These are phyloP conservation scores for Planococcus citri DNA, from an alignment of 1,140 invertebrate species.

Conservation along the genomic window DNA sequence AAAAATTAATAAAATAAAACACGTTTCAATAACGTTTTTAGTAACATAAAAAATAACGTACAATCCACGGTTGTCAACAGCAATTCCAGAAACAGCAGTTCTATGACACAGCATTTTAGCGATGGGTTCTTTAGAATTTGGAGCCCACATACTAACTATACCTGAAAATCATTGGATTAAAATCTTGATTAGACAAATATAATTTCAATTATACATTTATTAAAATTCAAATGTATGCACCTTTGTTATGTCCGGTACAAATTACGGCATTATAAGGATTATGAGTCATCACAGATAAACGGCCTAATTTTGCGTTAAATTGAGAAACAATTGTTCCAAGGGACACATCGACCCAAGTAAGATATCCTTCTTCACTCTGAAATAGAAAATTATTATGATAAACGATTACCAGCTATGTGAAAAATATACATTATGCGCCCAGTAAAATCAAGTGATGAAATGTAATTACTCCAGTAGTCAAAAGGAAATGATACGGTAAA, in stretches of 20 bases:
- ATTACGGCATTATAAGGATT: constrained; percentile 93
- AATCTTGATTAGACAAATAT: background rate
- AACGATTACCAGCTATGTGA: too few species aligned
- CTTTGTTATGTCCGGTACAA: constrained; percentile 78
- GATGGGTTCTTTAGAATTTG: constrained; percentile 70
- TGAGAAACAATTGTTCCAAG: constrained; percentile 77
- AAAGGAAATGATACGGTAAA: constrained; percentile 92
- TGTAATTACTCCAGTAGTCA: constrained; percentile 59
- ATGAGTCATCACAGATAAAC: constrained; percentile 73
- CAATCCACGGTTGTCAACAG: constrained; percentile 73
- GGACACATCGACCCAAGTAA: constrained; percentile 89
- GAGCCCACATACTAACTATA: constrained; percentile 90
- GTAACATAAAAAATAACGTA: constrained; percentile 36
- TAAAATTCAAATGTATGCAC: constrained; percentile 34
- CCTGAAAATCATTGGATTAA: constrained; percentile 32
- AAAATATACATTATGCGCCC: constrained; percentile 11
- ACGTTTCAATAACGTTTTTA: constrained; percentile 22
- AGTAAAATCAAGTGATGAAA: constrained; percentile 14
- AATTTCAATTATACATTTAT: background rate
- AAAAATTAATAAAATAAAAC: constrained; percentile 28
- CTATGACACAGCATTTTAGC: constrained; percentile 86
- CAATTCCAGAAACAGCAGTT: constrained; percentile 60
- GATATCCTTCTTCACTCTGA: constrained; percentile 66
- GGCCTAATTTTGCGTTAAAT: constrained; percentile 58
- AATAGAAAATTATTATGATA: constrained; percentile 22